Percentiles rank a stretch among this genome's conserved stretches.
phyloP scores from a whole-genome alignment of 2,888 invertebrate species.

The Lycocerus yunnanus region DNA sequence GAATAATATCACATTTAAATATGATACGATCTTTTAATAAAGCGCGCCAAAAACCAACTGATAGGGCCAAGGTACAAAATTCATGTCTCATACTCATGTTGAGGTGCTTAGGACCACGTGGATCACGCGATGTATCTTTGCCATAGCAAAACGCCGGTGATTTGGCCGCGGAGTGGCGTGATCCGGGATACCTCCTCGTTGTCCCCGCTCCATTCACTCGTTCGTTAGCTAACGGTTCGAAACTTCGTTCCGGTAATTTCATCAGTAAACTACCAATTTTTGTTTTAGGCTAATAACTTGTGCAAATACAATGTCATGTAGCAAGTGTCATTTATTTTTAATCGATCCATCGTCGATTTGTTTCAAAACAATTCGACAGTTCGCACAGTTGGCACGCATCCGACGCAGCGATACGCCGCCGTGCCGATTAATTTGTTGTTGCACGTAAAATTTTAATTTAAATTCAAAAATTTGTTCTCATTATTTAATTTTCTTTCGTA shows the following conservation, averaged over 20 bases:
- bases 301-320: neutral
- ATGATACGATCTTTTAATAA: neutral
- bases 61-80: conserved; percentile 18
- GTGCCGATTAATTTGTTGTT: neutral
- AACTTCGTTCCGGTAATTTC: neutral
- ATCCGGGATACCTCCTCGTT: conserved; percentile 11
- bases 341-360: neutral
- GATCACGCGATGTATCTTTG: conserved; percentile 29
- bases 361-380: neutral
- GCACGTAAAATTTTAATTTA: neutral
- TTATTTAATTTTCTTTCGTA: neutral
- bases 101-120: conserved; percentile 25
- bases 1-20: neutral
- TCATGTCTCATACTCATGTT: conserved; percentile 21
- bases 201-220: neutral
- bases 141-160: conserved; percentile 24
- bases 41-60: neutral
- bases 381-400: neutral
- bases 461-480: neutral
- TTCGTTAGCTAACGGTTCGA: neutral
- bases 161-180: conserved; percentile 33
- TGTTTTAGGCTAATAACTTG: neutral
- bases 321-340: neutral
- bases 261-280: neutral
- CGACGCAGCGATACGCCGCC: neutral